phyloP scores from a whole-genome alignment of 2,888 invertebrate genomes.

The Thysanoteuthis rhombus region DNA sequence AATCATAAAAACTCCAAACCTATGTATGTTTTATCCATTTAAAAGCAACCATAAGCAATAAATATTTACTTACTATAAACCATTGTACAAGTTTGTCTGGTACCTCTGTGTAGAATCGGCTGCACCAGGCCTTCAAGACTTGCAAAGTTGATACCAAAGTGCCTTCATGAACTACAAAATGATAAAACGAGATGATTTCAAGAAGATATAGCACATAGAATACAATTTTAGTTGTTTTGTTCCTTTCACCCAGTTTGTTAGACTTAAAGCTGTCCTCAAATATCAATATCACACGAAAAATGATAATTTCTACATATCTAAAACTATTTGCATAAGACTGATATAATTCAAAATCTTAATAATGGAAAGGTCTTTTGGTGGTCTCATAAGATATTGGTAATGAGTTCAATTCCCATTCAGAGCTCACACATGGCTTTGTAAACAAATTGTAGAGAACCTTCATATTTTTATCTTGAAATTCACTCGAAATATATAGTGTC shows the following conservation, averaged over 20 bases:
- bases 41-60: not conserved
- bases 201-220: not conserved
- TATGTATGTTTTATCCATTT: too few species aligned
- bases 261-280: too few species aligned
- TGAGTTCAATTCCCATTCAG: not conserved
- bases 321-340: not conserved
- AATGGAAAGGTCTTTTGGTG: not conserved
- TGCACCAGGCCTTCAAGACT: constrained; percentile 83
- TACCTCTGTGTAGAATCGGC: constrained; percentile 75
- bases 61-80: constrained; percentile 68
- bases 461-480: too few species aligned
- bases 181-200: constrained; percentile 29
- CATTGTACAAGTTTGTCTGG: constrained; percentile 76
- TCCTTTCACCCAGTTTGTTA: too few species aligned
- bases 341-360: not conserved
- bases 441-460: too few species aligned
- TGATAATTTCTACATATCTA: too few species aligned
- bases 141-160: constrained; percentile 84
- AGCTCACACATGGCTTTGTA: too few species aligned
- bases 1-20: too few species aligned
- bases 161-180: constrained; percentile 82
- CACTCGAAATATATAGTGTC: too few species aligned
- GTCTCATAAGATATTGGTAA: not conserved
- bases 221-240: too few species aligned
- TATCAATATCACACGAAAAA: too few species aligned